These are phyloP conservation scores for Drosophila kikkawai DNA, from an alignment of 1,140 invertebrate genomes.

Conservation along the genomic window DNA sequence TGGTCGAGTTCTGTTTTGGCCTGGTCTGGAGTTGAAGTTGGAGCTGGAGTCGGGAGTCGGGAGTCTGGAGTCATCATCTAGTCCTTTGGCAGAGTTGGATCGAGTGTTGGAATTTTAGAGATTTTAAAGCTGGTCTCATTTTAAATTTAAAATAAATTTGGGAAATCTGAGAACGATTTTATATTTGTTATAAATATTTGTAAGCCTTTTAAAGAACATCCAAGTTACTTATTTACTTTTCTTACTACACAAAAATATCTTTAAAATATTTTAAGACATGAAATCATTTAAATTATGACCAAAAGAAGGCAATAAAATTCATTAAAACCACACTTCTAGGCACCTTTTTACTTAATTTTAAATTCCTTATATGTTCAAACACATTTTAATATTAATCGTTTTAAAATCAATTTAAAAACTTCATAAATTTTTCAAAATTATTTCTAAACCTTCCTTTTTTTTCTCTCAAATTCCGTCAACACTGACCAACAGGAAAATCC, in stretches of 20 bases:
- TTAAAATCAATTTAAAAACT: too few relatives aligned
- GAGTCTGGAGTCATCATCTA: constrained; percentile 38
- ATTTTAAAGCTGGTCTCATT: not conserved
- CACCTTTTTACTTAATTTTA: too few relatives aligned
- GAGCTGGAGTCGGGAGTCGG: constrained; percentile 10
- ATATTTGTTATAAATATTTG: not conserved
- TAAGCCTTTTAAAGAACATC: not conserved
- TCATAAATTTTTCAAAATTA: accelerated
- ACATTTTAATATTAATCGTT: not conserved
- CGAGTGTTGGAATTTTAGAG: not conserved
- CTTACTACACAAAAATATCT: not conserved
- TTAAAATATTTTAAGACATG: not conserved
- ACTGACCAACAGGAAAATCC: constrained; percentile 27
- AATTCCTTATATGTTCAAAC: not conserved
- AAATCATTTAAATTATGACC: not conserved
- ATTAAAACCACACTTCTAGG: not conserved
- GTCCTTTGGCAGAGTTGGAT: constrained; percentile 1
- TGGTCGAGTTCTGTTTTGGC: constrained; percentile 35
- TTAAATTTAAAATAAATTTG: not conserved
- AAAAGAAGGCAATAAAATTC: not conserved
- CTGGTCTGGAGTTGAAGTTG: constrained; percentile 7
- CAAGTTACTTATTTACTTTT: not conserved
- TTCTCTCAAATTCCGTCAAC: not conserved
- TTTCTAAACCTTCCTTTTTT: too few relatives aligned
- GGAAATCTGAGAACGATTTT: not conserved